These are phyloP conservation scores for Ploceus nigricollis DNA, from an alignment of 2,113 vertebrate species.

Conservation along the genomic window DNA sequence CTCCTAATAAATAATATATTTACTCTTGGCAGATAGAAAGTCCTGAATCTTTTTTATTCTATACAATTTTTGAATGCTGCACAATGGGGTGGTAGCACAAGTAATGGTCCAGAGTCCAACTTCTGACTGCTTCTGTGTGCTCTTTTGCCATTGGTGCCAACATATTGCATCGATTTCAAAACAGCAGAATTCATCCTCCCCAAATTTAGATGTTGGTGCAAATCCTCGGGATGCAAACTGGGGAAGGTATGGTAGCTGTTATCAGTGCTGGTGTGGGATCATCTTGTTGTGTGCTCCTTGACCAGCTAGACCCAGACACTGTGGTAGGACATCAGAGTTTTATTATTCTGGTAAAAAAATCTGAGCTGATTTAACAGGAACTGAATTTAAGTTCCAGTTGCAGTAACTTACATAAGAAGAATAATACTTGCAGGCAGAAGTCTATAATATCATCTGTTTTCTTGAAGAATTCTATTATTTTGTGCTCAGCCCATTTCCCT, in stretches of 20 bases:
- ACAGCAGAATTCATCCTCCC: not conserved
- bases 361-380: not conserved
- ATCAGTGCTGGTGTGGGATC: not conserved
- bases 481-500: not conserved
- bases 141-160: not conserved
- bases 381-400: not conserved
- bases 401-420: not conserved
- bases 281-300: not conserved
- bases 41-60: not conserved
- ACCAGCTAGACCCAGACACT: not conserved
- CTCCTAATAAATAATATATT: not conserved
- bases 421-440: not conserved
- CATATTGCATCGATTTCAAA: accelerated
- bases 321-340: not conserved
- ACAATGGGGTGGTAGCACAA: not conserved
- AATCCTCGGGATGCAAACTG: not conserved
- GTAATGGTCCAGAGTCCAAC: not conserved
- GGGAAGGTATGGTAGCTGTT: not conserved
- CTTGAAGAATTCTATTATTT: not conserved
- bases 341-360: not conserved
- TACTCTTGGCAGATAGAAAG: not conserved
- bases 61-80: not conserved
- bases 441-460: not conserved
- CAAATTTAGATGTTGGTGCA: not conserved
- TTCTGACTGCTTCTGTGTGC: not conserved